A percentile compares a stretch with the other conserved stretches of the same genome.
Evolutionary conservation across 2,113 vertebrate genomes (phyloP).

Genomic region (Phoxinus phoxinus): DNA sequence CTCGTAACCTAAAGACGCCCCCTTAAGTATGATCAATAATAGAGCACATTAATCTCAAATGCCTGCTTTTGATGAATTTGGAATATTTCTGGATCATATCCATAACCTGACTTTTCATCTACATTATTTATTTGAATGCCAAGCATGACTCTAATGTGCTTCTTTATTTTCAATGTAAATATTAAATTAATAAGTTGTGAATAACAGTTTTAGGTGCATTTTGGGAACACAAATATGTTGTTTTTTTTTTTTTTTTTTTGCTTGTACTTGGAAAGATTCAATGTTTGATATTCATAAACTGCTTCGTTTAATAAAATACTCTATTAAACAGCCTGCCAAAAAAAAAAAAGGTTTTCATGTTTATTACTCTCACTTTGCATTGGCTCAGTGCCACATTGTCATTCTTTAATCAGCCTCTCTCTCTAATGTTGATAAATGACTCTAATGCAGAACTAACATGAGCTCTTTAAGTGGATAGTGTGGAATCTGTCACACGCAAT

Average conservation of each 20-base stretch:
- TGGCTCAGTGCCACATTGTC: slow-evolving; percentile 13
- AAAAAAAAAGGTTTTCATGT: slow-evolving; percentile 43
- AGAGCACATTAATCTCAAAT: not conserved
- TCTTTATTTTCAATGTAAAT: not conserved
- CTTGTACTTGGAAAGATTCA: not conserved
- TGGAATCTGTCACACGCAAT: not conserved
- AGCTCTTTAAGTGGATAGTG: slow-evolving; percentile 18
- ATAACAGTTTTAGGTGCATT: not conserved
- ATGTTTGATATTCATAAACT: not conserved
- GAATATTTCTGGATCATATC: not conserved
- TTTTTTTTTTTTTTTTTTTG: not conserved
- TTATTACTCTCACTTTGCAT: slow-evolving; percentile 43
- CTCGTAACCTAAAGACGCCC: not conserved
- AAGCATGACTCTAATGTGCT: not conserved
- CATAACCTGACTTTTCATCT: not conserved
- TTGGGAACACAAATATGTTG: not conserved
- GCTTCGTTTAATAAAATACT: not conserved
- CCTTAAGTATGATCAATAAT: not conserved
- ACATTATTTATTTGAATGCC: not conserved
- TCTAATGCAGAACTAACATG: not conserved
- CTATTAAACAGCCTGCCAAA: slow-evolving; percentile 45
- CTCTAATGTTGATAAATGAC: not conserved
- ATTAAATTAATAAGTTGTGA: not conserved
- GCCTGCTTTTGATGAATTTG: not conserved
- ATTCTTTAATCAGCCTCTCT: not conserved